Percentiles rank a stretch among this genome's conserved stretches.
These are phyloP conservation scores for Oriolus oriolus DNA, from an alignment of 2,113 vertebrate species.

Conservation along the genomic window DNA sequence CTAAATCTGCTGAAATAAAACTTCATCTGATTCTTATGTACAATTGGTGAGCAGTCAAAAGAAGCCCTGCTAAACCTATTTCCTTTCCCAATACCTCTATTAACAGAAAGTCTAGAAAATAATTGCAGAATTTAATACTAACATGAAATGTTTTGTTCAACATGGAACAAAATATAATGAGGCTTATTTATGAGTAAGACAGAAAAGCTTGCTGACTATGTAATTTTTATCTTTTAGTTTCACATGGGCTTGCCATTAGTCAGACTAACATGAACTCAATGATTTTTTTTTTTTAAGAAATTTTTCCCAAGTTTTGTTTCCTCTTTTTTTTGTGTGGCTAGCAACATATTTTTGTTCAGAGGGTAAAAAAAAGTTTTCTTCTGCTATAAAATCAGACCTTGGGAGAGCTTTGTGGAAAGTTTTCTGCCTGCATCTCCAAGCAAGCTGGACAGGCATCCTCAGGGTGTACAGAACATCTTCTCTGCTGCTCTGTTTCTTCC, in stretches of 20 bases:
- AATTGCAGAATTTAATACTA: not conserved
- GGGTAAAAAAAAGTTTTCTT: rapidly evolving
- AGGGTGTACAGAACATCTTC: not conserved
- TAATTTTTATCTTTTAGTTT: not conserved
- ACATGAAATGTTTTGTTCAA: rapidly evolving
- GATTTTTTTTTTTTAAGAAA: not conserved
- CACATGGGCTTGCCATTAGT: not conserved
- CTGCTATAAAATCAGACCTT: not conserved
- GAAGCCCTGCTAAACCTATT: not conserved
- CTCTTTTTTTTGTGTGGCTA: no score
- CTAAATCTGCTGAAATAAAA: not conserved
- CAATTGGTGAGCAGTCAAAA: not conserved
- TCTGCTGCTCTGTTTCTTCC: not conserved
- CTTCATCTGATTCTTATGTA: not conserved
- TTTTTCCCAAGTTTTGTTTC: not conserved
- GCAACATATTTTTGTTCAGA: rapidly evolving
- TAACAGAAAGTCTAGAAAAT: not conserved
- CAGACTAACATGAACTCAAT: not conserved
- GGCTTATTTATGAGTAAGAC: not conserved
- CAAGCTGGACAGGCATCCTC: not conserved
- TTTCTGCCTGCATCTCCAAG: not conserved
- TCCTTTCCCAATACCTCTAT: not conserved
- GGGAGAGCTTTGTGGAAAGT: not conserved
- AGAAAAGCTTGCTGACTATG: not conserved
- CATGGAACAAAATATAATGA: not conserved